Percentiles rank a stretch among this genome's conserved stretches.
These are phyloP conservation scores for Oreochromis spilurus DNA, from an alignment of 2,113 vertebrate species.

Conservation along the genomic window DNA sequence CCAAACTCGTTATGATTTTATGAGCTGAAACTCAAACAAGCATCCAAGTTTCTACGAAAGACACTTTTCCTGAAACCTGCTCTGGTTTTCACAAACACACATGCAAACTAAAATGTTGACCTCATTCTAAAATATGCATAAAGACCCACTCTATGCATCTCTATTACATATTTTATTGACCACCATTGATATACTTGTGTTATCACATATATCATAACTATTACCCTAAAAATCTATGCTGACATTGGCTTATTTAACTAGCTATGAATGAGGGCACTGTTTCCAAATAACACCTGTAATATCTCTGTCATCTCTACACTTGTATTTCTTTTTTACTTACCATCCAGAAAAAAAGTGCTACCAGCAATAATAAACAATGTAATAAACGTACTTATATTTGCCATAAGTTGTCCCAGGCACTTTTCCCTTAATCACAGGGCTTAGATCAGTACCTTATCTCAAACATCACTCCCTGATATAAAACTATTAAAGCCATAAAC, in stretches of 20 bases:
- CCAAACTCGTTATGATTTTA: neutral
- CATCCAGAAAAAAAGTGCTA: neutral
- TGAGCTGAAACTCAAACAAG: neutral
- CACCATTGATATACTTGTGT: neutral
- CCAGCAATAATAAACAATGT: neutral
- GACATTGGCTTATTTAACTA: neutral
- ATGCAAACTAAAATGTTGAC: neutral
- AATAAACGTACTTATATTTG: neutral
- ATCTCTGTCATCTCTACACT: neutral
- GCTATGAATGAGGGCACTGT: neutral
- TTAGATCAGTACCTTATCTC: neutral
- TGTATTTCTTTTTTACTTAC: neutral
- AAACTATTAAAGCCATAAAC: neutral
- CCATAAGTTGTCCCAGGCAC: neutral
- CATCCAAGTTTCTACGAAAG: neutral
- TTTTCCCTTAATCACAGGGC: neutral
- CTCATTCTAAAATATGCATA: neutral
- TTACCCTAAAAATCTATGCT: neutral
- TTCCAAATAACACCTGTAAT: neutral
- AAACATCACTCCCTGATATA: neutral
- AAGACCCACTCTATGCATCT: neutral
- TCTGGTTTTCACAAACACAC: neutral
- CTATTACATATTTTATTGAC: neutral
- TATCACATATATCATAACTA: neutral
- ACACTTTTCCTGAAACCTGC: neutral